Evolutionary conservation across 64 coral and sea anemone genomes (phyloP).

Genomic region (Anthopleura sola): DNA sequence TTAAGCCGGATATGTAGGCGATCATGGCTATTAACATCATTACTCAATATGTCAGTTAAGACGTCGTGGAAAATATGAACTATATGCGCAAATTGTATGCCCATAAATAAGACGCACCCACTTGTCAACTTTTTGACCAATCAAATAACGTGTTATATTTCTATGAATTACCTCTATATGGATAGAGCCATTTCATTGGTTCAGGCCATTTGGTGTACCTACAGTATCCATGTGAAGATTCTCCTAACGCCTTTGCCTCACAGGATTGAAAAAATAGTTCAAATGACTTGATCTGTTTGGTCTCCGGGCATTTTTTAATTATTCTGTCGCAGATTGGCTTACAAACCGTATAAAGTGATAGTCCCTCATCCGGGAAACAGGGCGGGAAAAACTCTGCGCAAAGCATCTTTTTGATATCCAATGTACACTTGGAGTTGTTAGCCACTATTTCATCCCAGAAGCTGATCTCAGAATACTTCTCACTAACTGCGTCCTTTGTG

Average conservation of each 20-base stretch:
- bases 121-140: background rate
- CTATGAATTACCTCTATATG: background rate
- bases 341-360: background rate
- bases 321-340: background rate
- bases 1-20: too few relatives aligned
- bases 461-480: background rate
- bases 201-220: conserved; percentile 2
- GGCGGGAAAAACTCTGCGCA: conserved; percentile 47
- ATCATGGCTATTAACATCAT: too few relatives aligned
- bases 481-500: background rate
- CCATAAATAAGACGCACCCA: too few relatives aligned
- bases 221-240: conserved; percentile 14
- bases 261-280: background rate
- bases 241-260: background rate
- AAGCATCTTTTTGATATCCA: conserved; percentile 35
- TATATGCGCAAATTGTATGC: too few relatives aligned
- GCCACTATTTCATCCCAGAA: background rate
- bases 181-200: conserved; percentile 1
- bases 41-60: too few relatives aligned
- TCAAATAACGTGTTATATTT: background rate
- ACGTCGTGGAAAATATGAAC: too few relatives aligned
- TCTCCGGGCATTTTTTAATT: background rate
- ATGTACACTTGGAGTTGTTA: conserved; percentile 25
- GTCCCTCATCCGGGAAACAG: conserved; percentile 39
- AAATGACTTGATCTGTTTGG: background rate